phyloP scores from a whole-genome alignment of 2,113 vertebrate genomes.

The Clupea harengus region DNA sequence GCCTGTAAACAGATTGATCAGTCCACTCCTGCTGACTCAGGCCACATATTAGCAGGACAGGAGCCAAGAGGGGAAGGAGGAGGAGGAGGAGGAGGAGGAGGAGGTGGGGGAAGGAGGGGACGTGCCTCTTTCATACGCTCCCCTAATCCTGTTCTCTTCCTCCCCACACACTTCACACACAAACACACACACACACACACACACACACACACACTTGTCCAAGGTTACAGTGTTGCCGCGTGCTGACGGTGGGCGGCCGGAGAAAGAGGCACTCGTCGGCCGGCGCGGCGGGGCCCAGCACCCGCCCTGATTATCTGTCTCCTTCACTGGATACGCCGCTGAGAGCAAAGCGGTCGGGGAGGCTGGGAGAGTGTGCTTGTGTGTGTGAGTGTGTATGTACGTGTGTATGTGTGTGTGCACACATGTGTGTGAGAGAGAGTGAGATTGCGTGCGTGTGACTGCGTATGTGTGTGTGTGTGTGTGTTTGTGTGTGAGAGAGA shows the following conservation, averaged over 20 bases:
- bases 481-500: background rate
- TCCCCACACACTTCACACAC: background rate
- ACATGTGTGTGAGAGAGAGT: background rate
- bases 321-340: background rate
- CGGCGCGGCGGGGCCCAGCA: background rate
- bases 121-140: slow-evolving; percentile 10
- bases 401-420: background rate
- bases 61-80: slow-evolving; percentile 26
- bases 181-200: background rate
- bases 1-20: slow-evolving; percentile 56
- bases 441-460: background rate
- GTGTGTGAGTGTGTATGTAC: background rate
- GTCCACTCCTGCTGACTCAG: slow-evolving; percentile 66
- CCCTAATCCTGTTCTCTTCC: background rate
- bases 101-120: slow-evolving; percentile 23
- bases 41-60: slow-evolving; percentile 49
- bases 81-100: background rate
- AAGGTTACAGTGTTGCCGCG: slow-evolving; percentile 23
- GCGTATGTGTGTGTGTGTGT: background rate
- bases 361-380: too few species aligned
- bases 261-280: background rate
- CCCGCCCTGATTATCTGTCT: slow-evolving; percentile 15
- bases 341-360: background rate
- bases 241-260: background rate
- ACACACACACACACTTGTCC: background rate